These are phyloP conservation scores for Volucella bombylans DNA, from an alignment of 2,888 invertebrate species.

Conservation along the genomic window DNA sequence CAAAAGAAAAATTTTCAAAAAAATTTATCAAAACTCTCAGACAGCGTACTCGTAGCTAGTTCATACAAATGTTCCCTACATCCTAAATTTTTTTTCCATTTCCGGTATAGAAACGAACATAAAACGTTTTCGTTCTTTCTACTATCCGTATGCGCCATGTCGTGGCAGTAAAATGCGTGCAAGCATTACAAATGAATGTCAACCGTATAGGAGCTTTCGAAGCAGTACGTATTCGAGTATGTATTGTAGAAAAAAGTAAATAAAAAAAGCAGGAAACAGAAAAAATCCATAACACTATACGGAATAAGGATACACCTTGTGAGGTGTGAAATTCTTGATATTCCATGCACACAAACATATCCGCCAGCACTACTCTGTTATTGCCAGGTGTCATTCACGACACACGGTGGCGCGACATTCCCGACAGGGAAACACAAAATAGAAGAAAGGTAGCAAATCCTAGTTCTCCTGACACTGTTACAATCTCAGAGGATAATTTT, in stretches of 20 bases:
- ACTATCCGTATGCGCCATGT: conserved; percentile 26
- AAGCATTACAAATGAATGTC: conserved; percentile 72
- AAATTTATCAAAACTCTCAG: conserved; percentile 33
- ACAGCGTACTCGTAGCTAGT: conserved; percentile 6
- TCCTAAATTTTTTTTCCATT: conserved; percentile 53
- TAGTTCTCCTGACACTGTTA: conserved; percentile 44
- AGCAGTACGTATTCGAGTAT: no score
- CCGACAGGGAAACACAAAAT: not conserved
- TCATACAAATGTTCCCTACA: conserved; percentile 1
- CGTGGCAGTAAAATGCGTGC: conserved; percentile 70
- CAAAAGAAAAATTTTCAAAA: conserved; percentile 26
- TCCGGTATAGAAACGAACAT: conserved; percentile 57
- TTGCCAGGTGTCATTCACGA: conserved; percentile 71
- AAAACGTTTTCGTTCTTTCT: conserved; percentile 64
- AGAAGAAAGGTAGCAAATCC: conserved; percentile 39
- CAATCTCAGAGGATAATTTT: conserved; percentile 66
- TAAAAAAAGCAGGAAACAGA: not conserved
- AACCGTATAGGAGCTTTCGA: conserved; percentile 37
- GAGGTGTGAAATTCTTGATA: conserved; percentile 73
- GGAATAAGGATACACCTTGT: conserved; percentile 38
- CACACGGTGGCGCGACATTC: not conserved
- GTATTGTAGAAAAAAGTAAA: no score
- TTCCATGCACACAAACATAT: conserved; percentile 72
- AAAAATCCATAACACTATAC: conserved; percentile 41
- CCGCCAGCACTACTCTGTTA: conserved; percentile 62